phyloP scores from a whole-genome alignment of 1,140 invertebrate genomes.

The Tetraneura akinire region DNA sequence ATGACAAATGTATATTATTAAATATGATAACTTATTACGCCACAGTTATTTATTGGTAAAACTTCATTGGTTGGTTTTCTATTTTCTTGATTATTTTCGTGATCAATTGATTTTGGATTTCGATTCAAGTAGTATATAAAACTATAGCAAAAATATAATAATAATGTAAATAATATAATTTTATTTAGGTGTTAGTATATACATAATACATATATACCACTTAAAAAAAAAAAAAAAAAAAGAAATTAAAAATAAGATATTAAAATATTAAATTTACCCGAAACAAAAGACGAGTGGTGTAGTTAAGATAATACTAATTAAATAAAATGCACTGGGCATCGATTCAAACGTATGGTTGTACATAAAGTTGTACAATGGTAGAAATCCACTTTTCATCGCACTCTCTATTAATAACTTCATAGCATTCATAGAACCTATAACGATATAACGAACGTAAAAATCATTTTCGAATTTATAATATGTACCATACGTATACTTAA shows the following conservation, averaged over 20 bases:
- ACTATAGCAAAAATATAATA: background rate
- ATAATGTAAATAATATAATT: too few species aligned
- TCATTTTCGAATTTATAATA: too few species aligned
- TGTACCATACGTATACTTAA: too few species aligned
- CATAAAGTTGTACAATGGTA: constrained; percentile 47
- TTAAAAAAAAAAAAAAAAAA: too few species aligned
- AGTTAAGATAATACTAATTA: constrained; percentile 43
- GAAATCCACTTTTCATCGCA: constrained; percentile 8
- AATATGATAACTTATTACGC: background rate
- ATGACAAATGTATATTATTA: background rate
- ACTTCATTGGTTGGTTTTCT: background rate
- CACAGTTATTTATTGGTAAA: background rate
- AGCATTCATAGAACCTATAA: constrained; percentile 24
- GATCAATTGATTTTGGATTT: background rate
- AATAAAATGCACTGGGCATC: constrained; percentile 47
- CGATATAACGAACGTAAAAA: background rate
- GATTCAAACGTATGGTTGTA: constrained; percentile 46
- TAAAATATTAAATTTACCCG: constrained; percentile 38
- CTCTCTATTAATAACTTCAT: constrained; percentile 28
- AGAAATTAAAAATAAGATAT: too few species aligned
- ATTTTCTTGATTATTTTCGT: background rate
- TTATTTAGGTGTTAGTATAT: too few species aligned
- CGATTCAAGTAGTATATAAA: background rate
- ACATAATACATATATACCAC: too few species aligned
- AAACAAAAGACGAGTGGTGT: constrained; percentile 37